Conservation (phyloP, 2,888 invertebrate species). For the Anarsia innoxiella region DNA sequence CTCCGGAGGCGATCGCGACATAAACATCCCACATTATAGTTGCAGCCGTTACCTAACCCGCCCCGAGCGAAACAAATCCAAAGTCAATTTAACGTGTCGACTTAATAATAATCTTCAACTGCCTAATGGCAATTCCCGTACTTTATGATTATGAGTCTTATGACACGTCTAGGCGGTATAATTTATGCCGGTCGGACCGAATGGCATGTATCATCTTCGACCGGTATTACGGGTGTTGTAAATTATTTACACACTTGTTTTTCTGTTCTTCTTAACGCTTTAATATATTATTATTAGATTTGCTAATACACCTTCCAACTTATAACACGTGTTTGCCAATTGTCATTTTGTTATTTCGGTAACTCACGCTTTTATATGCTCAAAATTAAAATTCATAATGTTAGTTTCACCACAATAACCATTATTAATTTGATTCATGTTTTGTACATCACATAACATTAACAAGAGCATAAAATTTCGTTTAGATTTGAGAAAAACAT, state of each 20-base stretch:
- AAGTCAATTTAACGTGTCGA: slow-evolving; percentile 46
- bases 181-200: slow-evolving; percentile 33
- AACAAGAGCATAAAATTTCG: no score
- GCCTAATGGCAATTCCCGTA: slow-evolving; percentile 22
- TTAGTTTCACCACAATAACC: no score
- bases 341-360: no score
- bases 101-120: slow-evolving; percentile 37
- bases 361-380: no score
- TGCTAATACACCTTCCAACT: no score
- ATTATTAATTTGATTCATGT: no score
- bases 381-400: no score
- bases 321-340: no score
- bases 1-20: slow-evolving; percentile 54
- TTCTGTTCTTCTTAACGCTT: slow-evolving; percentile 23
- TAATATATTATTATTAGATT: slow-evolving; percentile 8
- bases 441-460: no score
- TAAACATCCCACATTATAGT: slow-evolving; percentile 64
- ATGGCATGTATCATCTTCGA: slow-evolving; percentile 37
- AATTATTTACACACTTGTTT: slow-evolving; percentile 39
- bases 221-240: slow-evolving; percentile 40
- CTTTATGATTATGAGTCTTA: slow-evolving; percentile 28
- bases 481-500: no score
- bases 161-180: slow-evolving; percentile 28
- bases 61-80: slow-evolving; percentile 55
- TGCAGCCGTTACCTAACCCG: slow-evolving; percentile 51